Percentiles rank a stretch among this genome's conserved stretches.
phyloP scores from a whole-genome alignment of 2,888 invertebrate genomes.

The Dasypolia templi region DNA sequence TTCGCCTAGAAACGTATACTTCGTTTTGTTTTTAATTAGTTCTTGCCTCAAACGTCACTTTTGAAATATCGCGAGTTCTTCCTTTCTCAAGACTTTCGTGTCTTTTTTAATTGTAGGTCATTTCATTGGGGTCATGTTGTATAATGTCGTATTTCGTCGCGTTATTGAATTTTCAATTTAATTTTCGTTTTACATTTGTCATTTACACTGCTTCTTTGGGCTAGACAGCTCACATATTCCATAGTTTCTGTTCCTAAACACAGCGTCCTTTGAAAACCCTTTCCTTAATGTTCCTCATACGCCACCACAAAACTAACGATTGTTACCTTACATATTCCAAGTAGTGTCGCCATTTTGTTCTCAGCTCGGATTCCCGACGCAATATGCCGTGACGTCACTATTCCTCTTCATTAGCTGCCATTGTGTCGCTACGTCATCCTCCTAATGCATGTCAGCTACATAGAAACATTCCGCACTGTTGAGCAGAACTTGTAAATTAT shows the following conservation, averaged over 20 bases:
- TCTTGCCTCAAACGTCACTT: constrained; percentile 29
- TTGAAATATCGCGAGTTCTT: constrained; percentile 34
- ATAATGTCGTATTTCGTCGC: neutral
- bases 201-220: neutral
- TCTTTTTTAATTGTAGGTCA: constrained; percentile 38
- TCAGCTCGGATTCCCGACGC: constrained; percentile 24
- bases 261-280: constrained; percentile 8
- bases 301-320: constrained; percentile 13
- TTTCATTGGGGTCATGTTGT: constrained; percentile 19
- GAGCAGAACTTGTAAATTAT: constrained; percentile 48
- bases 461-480: constrained; percentile 36
- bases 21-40: constrained; percentile 61
- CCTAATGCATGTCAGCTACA: constrained; percentile 23
- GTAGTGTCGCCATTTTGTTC: constrained; percentile 45
- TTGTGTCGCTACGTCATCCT: constrained; percentile 43
- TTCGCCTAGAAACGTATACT: constrained; percentile 42
- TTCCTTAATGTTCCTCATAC: constrained; percentile 26
- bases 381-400: constrained; percentile 34
- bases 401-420: constrained; percentile 50
- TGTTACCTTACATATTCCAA: constrained; percentile 11
- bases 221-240: neutral
- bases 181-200: neutral
- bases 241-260: constrained; percentile 5
- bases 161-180: neutral
- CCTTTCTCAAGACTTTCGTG: neutral